Conservation (phyloP, 2,888 invertebrate genomes). For the Digitonthophagus gazella region DNA sequence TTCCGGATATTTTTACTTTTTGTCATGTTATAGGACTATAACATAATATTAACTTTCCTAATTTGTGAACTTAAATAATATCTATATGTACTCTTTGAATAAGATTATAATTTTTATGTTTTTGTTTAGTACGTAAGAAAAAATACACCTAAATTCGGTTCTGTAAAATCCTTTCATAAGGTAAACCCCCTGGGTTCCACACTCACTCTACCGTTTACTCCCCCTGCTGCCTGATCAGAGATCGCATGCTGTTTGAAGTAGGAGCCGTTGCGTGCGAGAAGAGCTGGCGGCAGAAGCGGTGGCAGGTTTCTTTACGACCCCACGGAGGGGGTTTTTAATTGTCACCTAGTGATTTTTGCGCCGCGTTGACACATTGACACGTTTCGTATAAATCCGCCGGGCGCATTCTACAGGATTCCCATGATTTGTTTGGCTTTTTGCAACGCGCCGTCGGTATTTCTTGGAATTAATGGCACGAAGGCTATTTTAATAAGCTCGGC, state of each 20-base stretch:
- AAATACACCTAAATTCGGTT: background rate
- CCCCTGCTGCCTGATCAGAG: background rate
- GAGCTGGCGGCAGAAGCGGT: conserved; percentile 24
- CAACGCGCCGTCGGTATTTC: conserved; percentile 16
- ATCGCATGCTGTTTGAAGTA: background rate
- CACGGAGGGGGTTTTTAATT: conserved; percentile 33
- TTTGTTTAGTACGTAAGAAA: no score
- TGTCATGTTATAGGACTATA: no score
- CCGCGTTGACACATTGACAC: conserved; percentile 19
- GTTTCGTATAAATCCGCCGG: conserved; percentile 15
- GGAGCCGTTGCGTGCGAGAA: conserved; percentile 28
- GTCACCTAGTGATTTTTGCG: conserved; percentile 28
- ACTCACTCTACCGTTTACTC: background rate
- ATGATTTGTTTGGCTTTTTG: conserved; percentile 18
- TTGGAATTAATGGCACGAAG: conserved; percentile 15
- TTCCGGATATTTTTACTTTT: no score
- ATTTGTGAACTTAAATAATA: no score
- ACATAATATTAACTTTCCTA: no score
- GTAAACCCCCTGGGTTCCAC: background rate
- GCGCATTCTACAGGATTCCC: conserved; percentile 16
- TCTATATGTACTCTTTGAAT: no score
- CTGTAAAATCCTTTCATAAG: background rate
- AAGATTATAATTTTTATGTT: no score
- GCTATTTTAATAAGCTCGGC: conserved; percentile 13
- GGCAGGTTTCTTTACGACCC: conserved; percentile 29